Conservation (phyloP, 2,797 vertebrate genomes). For the Poeciliopsis paucimaculata region DNA sequence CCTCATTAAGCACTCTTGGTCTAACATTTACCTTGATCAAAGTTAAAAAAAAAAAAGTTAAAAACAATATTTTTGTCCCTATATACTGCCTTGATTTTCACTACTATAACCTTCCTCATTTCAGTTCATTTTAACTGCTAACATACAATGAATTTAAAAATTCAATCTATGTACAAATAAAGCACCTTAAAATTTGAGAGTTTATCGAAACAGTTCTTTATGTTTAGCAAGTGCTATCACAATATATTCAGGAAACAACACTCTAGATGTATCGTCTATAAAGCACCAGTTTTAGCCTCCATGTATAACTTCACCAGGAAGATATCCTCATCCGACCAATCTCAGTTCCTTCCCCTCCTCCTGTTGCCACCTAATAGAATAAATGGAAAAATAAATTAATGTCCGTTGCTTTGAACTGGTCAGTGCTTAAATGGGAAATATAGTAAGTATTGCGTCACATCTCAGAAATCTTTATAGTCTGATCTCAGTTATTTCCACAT, state of each 20-base stretch:
- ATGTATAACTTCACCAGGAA: conserved; percentile 28
- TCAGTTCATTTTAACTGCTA: conserved; percentile 39
- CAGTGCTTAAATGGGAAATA: conserved; percentile 9
- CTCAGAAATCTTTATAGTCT: conserved; percentile 13
- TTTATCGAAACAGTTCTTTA: conserved; percentile 50
- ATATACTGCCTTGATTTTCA: conserved; percentile 39
- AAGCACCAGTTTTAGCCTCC: conserved; percentile 25
- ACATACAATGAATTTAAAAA: conserved; percentile 30
- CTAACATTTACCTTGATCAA: conserved; percentile 28
- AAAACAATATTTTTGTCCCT: conserved; percentile 35
- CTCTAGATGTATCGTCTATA: conserved; percentile 32
- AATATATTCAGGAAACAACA: conserved; percentile 43
- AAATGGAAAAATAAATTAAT: conserved; percentile 22
- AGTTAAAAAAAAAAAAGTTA: conserved; percentile 28
- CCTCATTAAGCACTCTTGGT: conserved; percentile 26
- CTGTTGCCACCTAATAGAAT: conserved; percentile 59
- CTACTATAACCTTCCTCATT: conserved; percentile 25
- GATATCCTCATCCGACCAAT: conserved; percentile 20
- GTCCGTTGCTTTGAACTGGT: conserved; percentile 7
- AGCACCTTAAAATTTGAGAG: conserved; percentile 58
- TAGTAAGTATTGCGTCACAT: conserved; percentile 9
- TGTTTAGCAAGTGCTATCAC: conserved; percentile 37
- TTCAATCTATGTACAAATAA: conserved; percentile 55
- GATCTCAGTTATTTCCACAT: conserved; percentile 32
- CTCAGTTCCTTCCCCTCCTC: conserved; percentile 61